Evolutionary conservation across 2,888 invertebrate species (phyloP), one percentile per base, ranked within the genome.

Genomic region (Dryobotodes eremita): DNA sequence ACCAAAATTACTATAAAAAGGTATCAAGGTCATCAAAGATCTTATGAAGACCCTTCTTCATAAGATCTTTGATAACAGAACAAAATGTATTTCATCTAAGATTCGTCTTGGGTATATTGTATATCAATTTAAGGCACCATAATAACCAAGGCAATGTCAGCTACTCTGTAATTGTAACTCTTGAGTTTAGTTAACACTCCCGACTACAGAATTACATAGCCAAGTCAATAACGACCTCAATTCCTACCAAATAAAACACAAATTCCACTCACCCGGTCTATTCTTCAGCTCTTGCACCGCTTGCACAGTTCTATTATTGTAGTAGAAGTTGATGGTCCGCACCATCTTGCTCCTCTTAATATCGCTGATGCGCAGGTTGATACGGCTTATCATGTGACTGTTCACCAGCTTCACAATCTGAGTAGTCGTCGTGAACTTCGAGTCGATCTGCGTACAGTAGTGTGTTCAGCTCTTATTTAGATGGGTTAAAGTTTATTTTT

Each of bases 301-400:
- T 93, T 99, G 99, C 0, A 99, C 99, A 71, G 98, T 98, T 76
- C 99, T 98, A 94, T 99, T 99, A 94, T 99, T 99, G 97, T 99
- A 99, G 95, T 99, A 99, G 90, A 99, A 98, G 95, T 99, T 99
- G 91, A 99, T 98, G 1, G 99, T 98, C 83, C 99, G 98, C 77
- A 99, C 99, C 99, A 99, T 99, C 97, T 99, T 99, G 77, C 99
- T 99, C 82, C 99, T 98, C 94, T 99, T 99, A 86, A 99, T 97
- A 94, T 99, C 99, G 15, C 99, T 98, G 91, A 99, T 98, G 77
- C 99, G 98, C 64, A 99, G 97, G 59, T 98, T 98, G 88, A 99
- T 98, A 92, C 99, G 98, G 90, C 99, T 99, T 88, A 99, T 99
- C 89, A 99, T 99, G 94, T 99, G 99, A 92, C 99, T 99, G 89